Evolutionary conservation across 2,888 invertebrate genomes (phyloP).

Genomic region (Lucinisca nassula): DNA sequence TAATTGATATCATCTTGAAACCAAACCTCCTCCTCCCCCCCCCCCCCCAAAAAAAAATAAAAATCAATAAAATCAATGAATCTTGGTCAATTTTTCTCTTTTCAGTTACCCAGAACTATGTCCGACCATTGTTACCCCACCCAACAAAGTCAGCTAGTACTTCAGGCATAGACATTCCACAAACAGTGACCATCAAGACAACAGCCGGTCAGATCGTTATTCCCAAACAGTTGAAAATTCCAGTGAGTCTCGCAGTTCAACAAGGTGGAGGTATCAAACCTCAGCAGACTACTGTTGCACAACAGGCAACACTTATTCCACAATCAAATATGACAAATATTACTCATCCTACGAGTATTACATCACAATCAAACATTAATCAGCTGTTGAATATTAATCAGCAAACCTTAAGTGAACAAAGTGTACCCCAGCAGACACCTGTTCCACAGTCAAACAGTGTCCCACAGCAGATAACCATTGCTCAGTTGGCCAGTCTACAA

Average conservation of each 20-base stretch:
- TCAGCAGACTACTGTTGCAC: neutral
- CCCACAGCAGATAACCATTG: neutral
- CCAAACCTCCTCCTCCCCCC: too few relatives aligned
- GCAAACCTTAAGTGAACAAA: neutral
- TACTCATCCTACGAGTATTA: neutral
- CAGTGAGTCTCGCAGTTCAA: neutral
- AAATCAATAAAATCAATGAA: too few relatives aligned
- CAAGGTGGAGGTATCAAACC: neutral
- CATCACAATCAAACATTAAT: neutral
- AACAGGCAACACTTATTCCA: neutral
- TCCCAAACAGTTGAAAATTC: neutral
- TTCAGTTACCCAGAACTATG: neutral
- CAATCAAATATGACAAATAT: neutral
- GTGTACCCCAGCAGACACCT: neutral
- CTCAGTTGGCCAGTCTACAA: neutral
- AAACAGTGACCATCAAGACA: neutral
- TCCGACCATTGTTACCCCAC: neutral
- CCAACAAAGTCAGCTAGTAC: neutral
- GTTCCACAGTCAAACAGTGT: neutral
- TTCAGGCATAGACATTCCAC: neutral
- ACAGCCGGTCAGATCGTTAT: neutral
- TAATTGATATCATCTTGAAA: too few relatives aligned
- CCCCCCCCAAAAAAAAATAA: too few relatives aligned
- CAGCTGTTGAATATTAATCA: neutral
- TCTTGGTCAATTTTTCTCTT: too few relatives aligned